phyloP scores from a whole-genome alignment of 2,888 invertebrate species.

The Tachina lurida region DNA sequence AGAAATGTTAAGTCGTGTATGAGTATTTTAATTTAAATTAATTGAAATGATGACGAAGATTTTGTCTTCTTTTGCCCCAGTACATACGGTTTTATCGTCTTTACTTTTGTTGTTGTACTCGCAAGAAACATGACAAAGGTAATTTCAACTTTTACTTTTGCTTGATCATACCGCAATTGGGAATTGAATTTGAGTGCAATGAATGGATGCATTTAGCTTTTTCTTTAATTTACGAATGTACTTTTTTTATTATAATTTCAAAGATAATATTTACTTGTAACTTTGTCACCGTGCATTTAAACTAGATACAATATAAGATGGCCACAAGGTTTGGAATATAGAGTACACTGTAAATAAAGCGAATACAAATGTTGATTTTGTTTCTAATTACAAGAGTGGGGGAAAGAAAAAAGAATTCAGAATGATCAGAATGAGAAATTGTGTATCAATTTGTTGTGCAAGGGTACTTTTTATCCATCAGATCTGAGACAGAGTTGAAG shows the following conservation, averaged over 20 bases:
- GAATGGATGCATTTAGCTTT: constrained; percentile 63
- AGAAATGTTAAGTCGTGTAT: constrained; percentile 56
- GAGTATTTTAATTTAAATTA: constrained; percentile 66
- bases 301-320: constrained; percentile 48
- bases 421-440: too few relatives aligned
- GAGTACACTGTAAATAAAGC: constrained; percentile 43
- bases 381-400: too few relatives aligned
- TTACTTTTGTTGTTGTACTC: constrained; percentile 31
- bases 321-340: constrained; percentile 43
- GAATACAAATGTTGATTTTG: not conserved
- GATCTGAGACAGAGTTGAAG: too few relatives aligned
- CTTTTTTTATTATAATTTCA: not conserved
- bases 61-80: constrained; percentile 59
- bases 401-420: too few relatives aligned
- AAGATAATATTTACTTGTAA: constrained; percentile 57
- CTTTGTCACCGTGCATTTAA: constrained; percentile 67
- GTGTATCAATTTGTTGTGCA: too few relatives aligned
- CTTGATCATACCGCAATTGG: constrained; percentile 71
- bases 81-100: constrained; percentile 69
- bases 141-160: constrained; percentile 74
- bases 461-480: too few relatives aligned
- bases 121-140: constrained; percentile 74
- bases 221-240: constrained; percentile 1
- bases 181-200: constrained; percentile 70
- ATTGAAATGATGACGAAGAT: constrained; percentile 64